Evolutionary conservation across 2,113 vertebrate species (phyloP).

Genomic region (Takifugu flavidus): DNA sequence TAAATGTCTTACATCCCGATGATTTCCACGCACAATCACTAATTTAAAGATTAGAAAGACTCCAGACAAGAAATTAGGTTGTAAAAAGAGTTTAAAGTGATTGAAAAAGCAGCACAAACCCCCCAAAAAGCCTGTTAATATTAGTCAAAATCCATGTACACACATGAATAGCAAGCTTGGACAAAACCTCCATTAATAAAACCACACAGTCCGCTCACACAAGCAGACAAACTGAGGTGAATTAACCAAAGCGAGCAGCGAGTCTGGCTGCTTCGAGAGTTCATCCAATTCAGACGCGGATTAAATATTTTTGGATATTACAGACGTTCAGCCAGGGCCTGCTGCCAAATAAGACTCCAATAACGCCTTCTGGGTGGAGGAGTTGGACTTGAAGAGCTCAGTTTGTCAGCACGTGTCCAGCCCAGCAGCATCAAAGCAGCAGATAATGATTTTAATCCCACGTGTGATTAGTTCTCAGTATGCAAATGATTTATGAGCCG

Average conservation of each 20-base stretch:
- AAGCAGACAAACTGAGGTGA: slow-evolving; percentile 52
- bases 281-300: too few relatives aligned
- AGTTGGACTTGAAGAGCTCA: slow-evolving; percentile 6
- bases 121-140: slow-evolving; percentile 20
- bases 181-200: not conserved
- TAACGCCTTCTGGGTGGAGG: not conserved
- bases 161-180: not conserved
- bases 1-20: too few relatives aligned
- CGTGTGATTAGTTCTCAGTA: not conserved
- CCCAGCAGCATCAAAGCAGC: slow-evolving; percentile 34
- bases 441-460: too few relatives aligned
- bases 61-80: slow-evolving; percentile 1
- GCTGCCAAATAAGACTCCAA: not conserved
- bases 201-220: slow-evolving; percentile 7
- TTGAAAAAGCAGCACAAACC: slow-evolving; percentile 25
- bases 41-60: too few relatives aligned
- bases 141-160: not conserved
- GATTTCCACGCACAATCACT: too few relatives aligned
- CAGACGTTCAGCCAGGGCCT: slow-evolving; percentile 1
- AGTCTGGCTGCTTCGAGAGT: too few relatives aligned
- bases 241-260: not conserved
- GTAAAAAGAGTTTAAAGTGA: slow-evolving; percentile 42
- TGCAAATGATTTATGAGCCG: slow-evolving; percentile 13
- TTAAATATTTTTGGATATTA: not conserved
- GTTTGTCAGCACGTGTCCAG: slow-evolving; percentile 53